Base-by-base conservation (phyloP, 2,797 vertebrate species). In the Streptopelia turtur region DNA sequence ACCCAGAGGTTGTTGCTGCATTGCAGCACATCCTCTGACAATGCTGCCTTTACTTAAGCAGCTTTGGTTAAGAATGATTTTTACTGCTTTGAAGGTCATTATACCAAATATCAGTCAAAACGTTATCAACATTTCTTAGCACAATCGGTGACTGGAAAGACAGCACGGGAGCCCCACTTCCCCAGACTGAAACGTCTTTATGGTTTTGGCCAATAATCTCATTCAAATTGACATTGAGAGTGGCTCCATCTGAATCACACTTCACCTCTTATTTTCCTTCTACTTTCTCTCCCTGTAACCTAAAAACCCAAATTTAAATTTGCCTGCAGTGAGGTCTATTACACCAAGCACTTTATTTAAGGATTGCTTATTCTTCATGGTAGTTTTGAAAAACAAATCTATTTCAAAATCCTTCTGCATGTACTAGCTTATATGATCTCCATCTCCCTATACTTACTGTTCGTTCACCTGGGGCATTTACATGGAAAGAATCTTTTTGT, bases 81-180 rank as follows among this genome's bases (percentile, higher is more conserved):
- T 89, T 88, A 57, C 49, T 90, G 52, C 86, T 90, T 91, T 93
- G 93, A 93, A 88, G 87, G 66, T 47, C 95, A 53, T 97, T 95
- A 96, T 89, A 88, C 84, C 93, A 93, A 96, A 92, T 94, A 95
- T 93, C 85, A 90, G 79, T 97, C 97, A 96, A 97, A 89, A 24
- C 63, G 89, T 41, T 91, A 87, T 83, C 31, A 79, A 93, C 90
- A 96, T 86, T 94, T 89, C 89, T 85, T 83, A 90, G 91, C 69
- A 87, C 53, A 75, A 72, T 93, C 89, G 63, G 76, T 52, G 90
- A 69, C 64, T 88, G 80, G 79, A 90, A 92, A 83, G 89, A 92
- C 87, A 96, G 83, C 50, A 47, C 30, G 83, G 89, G 91, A 91
- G 83, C 61, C 43, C 68, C 97, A 39, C 76, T 95, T 96, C 85